A percentile compares a stretch with the other conserved stretches of the same genome.
Evolutionary conservation across 2,113 vertebrate species (phyloP).

Genomic region (Macroglossus sobrinus): DNA sequence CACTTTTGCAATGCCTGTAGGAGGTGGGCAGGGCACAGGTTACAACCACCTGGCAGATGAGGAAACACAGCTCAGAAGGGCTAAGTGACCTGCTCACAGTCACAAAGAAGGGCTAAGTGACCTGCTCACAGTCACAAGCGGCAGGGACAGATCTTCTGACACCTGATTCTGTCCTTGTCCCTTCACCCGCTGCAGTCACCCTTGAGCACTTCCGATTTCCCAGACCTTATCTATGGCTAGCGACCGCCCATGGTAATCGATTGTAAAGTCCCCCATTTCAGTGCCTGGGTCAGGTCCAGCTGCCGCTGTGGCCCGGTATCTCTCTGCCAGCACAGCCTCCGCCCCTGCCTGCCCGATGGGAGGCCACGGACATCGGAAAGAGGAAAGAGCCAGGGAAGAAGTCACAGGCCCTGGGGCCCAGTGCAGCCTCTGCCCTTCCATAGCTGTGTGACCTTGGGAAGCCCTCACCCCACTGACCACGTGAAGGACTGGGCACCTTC

Average conservation of each 20-base stretch:
- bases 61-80: neutral
- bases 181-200: accelerated
- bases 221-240: neutral
- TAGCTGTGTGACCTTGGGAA: neutral
- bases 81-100: neutral
- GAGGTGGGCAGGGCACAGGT: neutral
- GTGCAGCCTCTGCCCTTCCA: neutral
- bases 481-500: neutral
- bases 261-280: neutral
- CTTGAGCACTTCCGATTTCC: neutral
- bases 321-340: neutral
- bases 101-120: neutral
- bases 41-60: no score
- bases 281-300: neutral
- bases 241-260: accelerated
- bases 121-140: neutral
- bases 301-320: neutral
- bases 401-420: neutral
- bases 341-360: neutral
- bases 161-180: neutral
- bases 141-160: accelerated
- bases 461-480: no score
- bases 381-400: no score
- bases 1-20: neutral
- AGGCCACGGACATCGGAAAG: no score